Conservation (phyloP, 1,140 invertebrate species). For the roundworm (Caenorhabditis elegans) region DNA sequence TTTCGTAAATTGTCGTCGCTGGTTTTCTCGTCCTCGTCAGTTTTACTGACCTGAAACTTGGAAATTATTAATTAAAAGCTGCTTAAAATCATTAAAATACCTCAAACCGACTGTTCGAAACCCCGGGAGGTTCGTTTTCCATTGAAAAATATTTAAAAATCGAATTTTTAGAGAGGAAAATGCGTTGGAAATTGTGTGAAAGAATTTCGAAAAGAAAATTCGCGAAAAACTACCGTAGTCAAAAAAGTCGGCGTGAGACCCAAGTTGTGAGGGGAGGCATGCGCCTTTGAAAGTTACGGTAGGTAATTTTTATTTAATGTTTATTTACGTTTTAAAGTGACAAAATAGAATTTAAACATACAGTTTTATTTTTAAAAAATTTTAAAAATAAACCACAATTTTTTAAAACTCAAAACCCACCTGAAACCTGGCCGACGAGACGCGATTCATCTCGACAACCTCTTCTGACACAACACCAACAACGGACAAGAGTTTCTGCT, state of each 20-base stretch:
- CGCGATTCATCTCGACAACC: slow-evolving; percentile 2
- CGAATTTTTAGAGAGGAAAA: too few relatives aligned
- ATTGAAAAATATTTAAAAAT: too few relatives aligned
- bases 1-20: neutral
- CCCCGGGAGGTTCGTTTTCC: neutral
- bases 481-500: neutral
- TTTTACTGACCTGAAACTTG: slow-evolving; percentile 27
- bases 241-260: too few relatives aligned
- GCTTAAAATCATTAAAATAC: neutral
- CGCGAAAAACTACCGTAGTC: too few relatives aligned
- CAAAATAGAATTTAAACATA: too few relatives aligned
- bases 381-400: too few relatives aligned
- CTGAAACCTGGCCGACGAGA: slow-evolving; percentile 15
- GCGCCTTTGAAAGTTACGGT: neutral
- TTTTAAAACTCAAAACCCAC: neutral
- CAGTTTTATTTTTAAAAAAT: too few relatives aligned
- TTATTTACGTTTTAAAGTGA: too few relatives aligned
- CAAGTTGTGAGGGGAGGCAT: neutral
- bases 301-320: too few relatives aligned
- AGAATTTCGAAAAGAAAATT: too few relatives aligned
- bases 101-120: neutral
- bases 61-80: too few relatives aligned
- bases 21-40: neutral
- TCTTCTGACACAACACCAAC: neutral
- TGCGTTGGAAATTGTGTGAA: too few relatives aligned